Evolutionary conservation across 2,113 vertebrate species (phyloP).

Genomic region (Semnornis frantzii): DNA sequence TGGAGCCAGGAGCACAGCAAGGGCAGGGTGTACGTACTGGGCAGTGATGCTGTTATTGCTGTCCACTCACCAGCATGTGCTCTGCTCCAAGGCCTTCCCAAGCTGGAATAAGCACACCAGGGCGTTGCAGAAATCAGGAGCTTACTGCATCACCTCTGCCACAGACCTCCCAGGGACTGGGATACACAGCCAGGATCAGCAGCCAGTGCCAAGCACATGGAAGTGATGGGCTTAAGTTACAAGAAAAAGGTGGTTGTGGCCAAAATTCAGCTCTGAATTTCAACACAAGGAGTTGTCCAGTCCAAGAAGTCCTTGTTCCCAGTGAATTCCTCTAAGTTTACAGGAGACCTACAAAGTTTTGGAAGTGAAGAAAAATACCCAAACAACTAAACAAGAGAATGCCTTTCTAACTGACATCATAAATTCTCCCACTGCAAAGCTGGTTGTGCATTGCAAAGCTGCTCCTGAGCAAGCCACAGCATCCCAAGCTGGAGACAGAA

Average conservation of each 20-base stretch:
- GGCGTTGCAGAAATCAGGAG: background rate
- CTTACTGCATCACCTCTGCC: background rate
- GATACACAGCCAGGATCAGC: background rate
- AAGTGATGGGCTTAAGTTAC: background rate
- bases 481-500: background rate
- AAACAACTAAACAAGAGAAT: background rate
- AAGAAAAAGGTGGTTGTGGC: background rate
- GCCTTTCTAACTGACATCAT: background rate
- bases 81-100: background rate
- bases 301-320: background rate
- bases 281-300: background rate
- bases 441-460: background rate
- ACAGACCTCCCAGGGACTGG: background rate
- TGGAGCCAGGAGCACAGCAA: background rate
- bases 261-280: constrained; percentile 2
- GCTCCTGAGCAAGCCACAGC: background rate
- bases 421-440: background rate
- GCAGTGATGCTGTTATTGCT: background rate
- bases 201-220: background rate
- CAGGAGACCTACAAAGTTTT: background rate
- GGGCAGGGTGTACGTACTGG: background rate
- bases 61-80: background rate
- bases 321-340: background rate
- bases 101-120: background rate
- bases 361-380: background rate